These are phyloP conservation scores for Ataeniobius toweri DNA, from an alignment of 2,797 vertebrate genomes.

Conservation along the genomic window DNA sequence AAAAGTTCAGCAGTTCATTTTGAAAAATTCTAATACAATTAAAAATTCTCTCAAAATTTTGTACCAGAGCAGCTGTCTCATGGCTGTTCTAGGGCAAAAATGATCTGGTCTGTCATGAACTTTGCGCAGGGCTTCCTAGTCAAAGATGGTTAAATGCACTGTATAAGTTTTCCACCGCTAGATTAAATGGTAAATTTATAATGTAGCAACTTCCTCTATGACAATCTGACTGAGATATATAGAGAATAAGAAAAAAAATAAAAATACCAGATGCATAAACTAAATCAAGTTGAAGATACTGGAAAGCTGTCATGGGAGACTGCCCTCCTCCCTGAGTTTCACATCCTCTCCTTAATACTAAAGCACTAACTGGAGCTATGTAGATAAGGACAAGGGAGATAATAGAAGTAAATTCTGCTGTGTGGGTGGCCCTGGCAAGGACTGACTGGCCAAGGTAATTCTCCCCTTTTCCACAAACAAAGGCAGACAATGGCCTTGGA, in stretches of 20 bases:
- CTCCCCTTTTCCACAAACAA: slow-evolving; percentile 38
- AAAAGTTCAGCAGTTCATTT: not conserved
- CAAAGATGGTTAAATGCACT: not conserved
- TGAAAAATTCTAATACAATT: not conserved
- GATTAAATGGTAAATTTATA: slow-evolving; percentile 3
- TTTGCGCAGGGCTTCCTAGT: not conserved
- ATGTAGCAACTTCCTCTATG: slow-evolving; percentile 14
- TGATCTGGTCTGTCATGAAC: not conserved
- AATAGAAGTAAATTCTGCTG: slow-evolving; percentile 43
- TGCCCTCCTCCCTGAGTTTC: slow-evolving; percentile 26
- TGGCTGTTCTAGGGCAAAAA: not conserved
- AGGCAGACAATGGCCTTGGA: slow-evolving; percentile 26
- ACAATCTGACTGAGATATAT: slow-evolving; percentile 28
- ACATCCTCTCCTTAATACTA: slow-evolving; percentile 34
- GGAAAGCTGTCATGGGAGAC: slow-evolving; percentile 47
- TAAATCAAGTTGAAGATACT: slow-evolving; percentile 51
- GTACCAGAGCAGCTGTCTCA: not conserved
- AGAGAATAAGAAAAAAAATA: slow-evolving; percentile 31
- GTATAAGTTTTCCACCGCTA: not conserved
- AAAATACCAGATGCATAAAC: slow-evolving; percentile 32
- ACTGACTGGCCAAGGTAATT: slow-evolving; percentile 27
- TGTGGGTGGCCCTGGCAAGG: slow-evolving; percentile 36
- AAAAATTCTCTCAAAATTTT: not conserved
- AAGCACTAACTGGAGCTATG: slow-evolving; percentile 52
- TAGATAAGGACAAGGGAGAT: slow-evolving; percentile 43